A percentile compares a stretch with the other conserved stretches of the same genome.
Conservation (phyloP, 2,797 vertebrate genomes). For the Leptoclinus maculatus region DNA sequence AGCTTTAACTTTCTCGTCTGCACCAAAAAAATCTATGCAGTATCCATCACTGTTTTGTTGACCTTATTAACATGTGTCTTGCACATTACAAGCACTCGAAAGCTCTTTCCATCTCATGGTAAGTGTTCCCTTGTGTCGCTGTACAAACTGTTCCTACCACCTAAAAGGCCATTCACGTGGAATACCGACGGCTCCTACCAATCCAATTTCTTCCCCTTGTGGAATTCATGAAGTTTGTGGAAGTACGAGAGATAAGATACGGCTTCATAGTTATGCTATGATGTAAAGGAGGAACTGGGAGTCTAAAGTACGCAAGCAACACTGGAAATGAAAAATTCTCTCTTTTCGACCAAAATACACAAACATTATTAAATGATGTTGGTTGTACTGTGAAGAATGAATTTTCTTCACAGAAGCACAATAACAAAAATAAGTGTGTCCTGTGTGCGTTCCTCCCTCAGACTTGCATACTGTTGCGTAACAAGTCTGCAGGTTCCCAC, state of each 20-base stretch:
- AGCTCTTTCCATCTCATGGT: slow-evolving; percentile 34
- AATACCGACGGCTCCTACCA: slow-evolving; percentile 7
- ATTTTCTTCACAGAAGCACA: slow-evolving; percentile 22
- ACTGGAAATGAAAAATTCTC: slow-evolving; percentile 10
- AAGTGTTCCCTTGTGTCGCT: slow-evolving; percentile 34
- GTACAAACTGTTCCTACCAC: slow-evolving; percentile 44
- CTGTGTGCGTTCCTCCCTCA: slow-evolving; percentile 10
- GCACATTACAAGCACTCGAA: slow-evolving; percentile 42
- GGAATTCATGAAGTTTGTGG: slow-evolving; percentile 33
- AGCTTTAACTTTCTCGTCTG: slow-evolving; percentile 19
- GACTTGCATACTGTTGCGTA: slow-evolving; percentile 8
- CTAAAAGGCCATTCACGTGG: slow-evolving; percentile 30
- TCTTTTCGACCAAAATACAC: slow-evolving; percentile 16
- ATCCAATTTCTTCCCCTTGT: slow-evolving; percentile 9
- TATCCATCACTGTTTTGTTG: slow-evolving; percentile 32
- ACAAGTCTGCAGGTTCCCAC: slow-evolving; percentile 42
- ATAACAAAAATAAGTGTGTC: slow-evolving; percentile 10
- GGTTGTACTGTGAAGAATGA: slow-evolving; percentile 5
- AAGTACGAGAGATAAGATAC: slow-evolving; percentile 25
- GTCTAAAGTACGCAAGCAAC: slow-evolving; percentile 33
- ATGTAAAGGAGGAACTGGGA: slow-evolving; percentile 46
- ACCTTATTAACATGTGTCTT: slow-evolving; percentile 52
- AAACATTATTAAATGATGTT: slow-evolving; percentile 8
- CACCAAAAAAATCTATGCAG: neutral
- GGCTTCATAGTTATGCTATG: slow-evolving; percentile 36